Percentiles rank a stretch among this genome's conserved stretches.
These are phyloP conservation scores for Aporrectodea caliginosa DNA, from an alignment of 1,140 invertebrate genomes.

Conservation along the genomic window DNA sequence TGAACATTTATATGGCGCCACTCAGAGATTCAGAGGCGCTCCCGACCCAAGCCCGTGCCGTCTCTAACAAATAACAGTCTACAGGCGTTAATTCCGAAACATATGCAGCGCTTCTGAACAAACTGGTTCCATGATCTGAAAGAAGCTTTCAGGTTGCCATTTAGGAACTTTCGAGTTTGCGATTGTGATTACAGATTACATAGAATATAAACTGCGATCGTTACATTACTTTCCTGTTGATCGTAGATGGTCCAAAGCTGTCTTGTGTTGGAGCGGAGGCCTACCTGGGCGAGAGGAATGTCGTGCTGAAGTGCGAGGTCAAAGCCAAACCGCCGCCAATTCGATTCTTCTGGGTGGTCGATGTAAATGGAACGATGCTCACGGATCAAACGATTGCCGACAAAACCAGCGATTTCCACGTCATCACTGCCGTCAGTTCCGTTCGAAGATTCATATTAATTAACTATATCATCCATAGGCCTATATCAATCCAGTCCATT, in stretches of 20 bases:
- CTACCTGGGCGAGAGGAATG: constrained; percentile 12
- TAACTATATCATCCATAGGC: no score
- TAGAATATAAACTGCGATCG: background rate
- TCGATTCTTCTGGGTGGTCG: constrained; percentile 8
- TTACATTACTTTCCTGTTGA: background rate
- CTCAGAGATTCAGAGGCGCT: no score
- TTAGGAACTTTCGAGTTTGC: no score
- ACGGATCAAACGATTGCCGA: background rate
- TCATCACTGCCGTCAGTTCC: background rate
- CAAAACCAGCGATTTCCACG: background rate
- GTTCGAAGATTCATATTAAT: no score
- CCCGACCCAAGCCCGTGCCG: no score
- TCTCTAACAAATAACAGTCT: background rate
- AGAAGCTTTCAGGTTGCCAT: no score
- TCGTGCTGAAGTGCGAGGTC: constrained; percentile 14
- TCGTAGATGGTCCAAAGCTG: background rate
- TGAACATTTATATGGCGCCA: no score
- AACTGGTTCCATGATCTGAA: background rate
- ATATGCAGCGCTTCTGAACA: background rate
- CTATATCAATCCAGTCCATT: no score
- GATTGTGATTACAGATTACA: background rate
- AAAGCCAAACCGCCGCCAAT: constrained; percentile 5
- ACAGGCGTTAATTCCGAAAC: no score
- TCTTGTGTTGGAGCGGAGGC: background rate
- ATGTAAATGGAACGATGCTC: constrained; percentile 3